Evolutionary conservation across 2,113 vertebrate species (phyloP).

Genomic region (Bungarus multicinctus): DNA sequence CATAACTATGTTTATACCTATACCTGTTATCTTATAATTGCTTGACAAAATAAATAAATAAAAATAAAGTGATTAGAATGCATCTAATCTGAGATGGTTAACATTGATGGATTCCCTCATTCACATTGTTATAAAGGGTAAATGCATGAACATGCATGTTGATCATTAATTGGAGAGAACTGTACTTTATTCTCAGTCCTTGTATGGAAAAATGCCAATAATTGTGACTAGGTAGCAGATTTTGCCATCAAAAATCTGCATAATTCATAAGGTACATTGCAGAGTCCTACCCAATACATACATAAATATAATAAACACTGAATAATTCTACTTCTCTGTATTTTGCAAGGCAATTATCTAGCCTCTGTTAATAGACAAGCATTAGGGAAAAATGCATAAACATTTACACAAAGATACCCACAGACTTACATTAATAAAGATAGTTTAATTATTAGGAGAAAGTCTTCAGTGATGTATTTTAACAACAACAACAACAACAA

Average conservation of each 20-base stretch:
- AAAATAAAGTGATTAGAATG: background rate
- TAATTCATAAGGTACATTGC: background rate
- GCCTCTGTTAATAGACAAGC: background rate
- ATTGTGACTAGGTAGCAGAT: background rate
- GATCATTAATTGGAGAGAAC: background rate
- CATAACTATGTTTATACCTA: no score
- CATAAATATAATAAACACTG: background rate
- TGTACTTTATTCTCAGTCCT: background rate
- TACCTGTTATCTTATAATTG: no score
- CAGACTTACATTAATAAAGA: background rate
- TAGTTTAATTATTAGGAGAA: background rate
- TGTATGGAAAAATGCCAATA: background rate
- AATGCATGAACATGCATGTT: background rate
- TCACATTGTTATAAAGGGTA: background rate
- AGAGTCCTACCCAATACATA: background rate
- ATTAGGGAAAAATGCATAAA: background rate
- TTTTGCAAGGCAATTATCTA: background rate
- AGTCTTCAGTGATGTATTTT: background rate
- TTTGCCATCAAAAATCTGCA: background rate
- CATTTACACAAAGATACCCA: background rate
- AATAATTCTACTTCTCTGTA: background rate
- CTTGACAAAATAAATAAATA: no score
- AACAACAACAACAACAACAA: no score
- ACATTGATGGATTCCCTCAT: background rate
- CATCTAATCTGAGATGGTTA: background rate